Evolutionary conservation across 2,888 invertebrate species (phyloP), one percentile per base, ranked within the genome.

Genomic region (Cheilosia grossa): DNA sequence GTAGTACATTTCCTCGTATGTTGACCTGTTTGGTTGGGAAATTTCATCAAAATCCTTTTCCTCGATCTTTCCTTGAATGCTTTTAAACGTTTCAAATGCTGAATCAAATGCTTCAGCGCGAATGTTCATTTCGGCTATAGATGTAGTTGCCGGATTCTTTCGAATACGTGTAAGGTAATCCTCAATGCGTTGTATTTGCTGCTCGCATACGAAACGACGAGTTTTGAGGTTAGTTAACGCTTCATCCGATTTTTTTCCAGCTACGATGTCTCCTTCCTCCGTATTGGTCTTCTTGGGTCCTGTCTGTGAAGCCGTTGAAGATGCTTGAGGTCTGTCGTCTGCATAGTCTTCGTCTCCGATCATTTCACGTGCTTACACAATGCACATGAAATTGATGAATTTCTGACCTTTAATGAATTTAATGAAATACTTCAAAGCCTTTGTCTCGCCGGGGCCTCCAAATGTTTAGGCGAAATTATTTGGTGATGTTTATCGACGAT

Each of bases 31-130:
- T 5, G 63, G 72, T 33, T 73, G 10, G n/a, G 15, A 19, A 33
- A 73, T 61, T 66, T 78, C 82, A n/a, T 82, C 72, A 2, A 69
- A 74, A 30, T 85, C 72, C 49, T n/a, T 79, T 54, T 74, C 83
- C 27, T 79, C 69, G 19, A 83, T 74, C 63, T 82, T 82, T 15
- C 17, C 19, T 56, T 78, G 56, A 2, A 56, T 33, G n/a, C 19
- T 64, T 9, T 37, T 27, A 42, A 83, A 82, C 1, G 42, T 67
- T 5, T 40, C 44, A 30, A 77, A 82, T 17, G 72, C 66, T 19
- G 37, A 44, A 19, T 82, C 70, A 51, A 75, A 44, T 13, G 82
- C 82, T 44, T 70, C 75, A 0, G 59, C 51, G 2, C 82, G 77
- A 64, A 77, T 77, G 6, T 33, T 64, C 40, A 75, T 63, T 33